phyloP scores from a whole-genome alignment of 2,888 invertebrate species.

The Pteria penguin region DNA sequence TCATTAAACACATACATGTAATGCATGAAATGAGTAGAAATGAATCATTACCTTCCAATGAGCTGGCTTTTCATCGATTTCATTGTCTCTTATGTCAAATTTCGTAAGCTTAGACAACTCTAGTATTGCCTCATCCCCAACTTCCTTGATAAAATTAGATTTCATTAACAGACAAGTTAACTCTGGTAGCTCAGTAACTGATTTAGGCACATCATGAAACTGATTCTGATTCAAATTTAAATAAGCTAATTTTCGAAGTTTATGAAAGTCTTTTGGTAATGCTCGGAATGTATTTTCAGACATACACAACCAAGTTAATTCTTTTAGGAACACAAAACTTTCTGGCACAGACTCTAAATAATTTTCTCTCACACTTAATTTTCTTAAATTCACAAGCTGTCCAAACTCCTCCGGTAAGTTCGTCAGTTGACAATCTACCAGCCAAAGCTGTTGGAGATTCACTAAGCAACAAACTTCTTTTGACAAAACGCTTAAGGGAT shows the following conservation, averaged over 20 bases:
- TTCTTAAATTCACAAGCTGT: conserved; percentile 62
- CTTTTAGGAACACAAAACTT: conserved; percentile 60
- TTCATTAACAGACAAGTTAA: conserved; percentile 67
- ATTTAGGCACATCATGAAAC: conserved; percentile 67
- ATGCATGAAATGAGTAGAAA: too few relatives aligned
- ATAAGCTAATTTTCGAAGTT: conserved; percentile 64
- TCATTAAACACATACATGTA: too few relatives aligned
- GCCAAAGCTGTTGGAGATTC: conserved; percentile 72
- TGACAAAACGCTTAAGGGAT: conserved; percentile 71
- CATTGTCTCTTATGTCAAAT: conserved; percentile 76
- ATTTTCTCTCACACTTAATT: conserved; percentile 71
- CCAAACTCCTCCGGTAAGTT: conserved; percentile 71
- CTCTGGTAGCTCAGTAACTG: conserved; percentile 61
- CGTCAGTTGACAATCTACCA: conserved; percentile 70
- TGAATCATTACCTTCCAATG: conserved; percentile 76
- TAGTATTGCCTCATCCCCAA: conserved; percentile 73
- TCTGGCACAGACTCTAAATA: conserved; percentile 65
- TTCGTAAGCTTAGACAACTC: conserved; percentile 70
- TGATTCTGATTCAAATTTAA: conserved; percentile 73
- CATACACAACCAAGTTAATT: conserved; percentile 74
- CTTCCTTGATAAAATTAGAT: conserved; percentile 61
- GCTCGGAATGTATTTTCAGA: conserved; percentile 71
- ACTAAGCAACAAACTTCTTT: conserved; percentile 70
- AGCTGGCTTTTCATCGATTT: conserved; percentile 65
- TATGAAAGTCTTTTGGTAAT: conserved; percentile 64